A percentile compares a stretch with the other conserved stretches of the same genome.
Evolutionary conservation across 2,113 vertebrate species (phyloP).

Genomic region (Cynoglossus semilaevis): DNA sequence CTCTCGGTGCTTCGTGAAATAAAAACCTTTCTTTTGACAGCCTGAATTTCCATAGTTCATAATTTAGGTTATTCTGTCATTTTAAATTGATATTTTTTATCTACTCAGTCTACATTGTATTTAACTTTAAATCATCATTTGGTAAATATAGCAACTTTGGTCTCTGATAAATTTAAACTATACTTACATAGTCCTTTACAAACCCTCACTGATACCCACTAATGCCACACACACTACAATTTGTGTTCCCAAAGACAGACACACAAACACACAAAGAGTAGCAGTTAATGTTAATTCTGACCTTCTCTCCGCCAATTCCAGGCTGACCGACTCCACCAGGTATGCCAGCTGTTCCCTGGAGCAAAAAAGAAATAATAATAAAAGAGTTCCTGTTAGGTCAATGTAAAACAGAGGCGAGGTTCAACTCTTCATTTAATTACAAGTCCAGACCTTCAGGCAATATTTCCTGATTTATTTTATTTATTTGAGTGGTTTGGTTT

Average conservation of each 20-base stretch:
- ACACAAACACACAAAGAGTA: neutral
- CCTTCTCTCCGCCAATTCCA: slow-evolving; percentile 88
- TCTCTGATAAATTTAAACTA: too few relatives aligned
- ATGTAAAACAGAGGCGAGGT: slow-evolving; percentile 35
- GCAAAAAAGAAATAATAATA: neutral
- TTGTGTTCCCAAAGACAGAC: neutral
- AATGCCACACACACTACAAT: neutral
- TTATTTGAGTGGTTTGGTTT: too few relatives aligned
- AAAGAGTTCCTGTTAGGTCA: neutral
- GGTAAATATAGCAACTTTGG: too few relatives aligned
- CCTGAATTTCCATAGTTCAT: too few relatives aligned
- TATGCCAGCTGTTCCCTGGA: slow-evolving; percentile 79
- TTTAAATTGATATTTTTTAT: too few relatives aligned
- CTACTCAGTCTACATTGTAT: too few relatives aligned
- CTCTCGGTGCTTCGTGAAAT: too few relatives aligned
- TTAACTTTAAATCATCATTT: too few relatives aligned
- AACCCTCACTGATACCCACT: neutral
- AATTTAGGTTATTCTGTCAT: too few relatives aligned
- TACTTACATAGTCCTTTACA: too few relatives aligned
- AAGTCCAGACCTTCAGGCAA: slow-evolving; percentile 14
- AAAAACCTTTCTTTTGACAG: too few relatives aligned
- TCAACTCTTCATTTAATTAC: slow-evolving; percentile 58
- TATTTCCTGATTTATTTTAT: too few relatives aligned
- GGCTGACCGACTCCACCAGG: slow-evolving; percentile 85
- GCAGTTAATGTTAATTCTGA: slow-evolving; percentile 50